A percentile compares a stretch with the other conserved stretches of the same genome.
Evolutionary conservation across 2,113 vertebrate species (phyloP).

Genomic region (Plecotus auritus): DNA sequence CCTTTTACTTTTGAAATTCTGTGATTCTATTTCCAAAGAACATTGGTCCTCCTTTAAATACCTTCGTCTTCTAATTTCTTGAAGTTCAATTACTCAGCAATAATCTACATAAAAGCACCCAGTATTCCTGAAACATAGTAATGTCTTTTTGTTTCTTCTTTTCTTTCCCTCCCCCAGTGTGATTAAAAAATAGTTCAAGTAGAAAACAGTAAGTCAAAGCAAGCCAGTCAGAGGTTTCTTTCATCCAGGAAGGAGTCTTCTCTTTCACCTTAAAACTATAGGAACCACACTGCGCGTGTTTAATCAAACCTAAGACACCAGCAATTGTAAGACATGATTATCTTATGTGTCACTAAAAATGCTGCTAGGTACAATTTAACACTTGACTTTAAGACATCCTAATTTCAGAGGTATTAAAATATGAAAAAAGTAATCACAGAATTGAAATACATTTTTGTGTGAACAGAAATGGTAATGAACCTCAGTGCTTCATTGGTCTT

Average conservation of each 20-base stretch:
- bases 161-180: background rate
- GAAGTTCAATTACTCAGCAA: background rate
- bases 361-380: background rate
- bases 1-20: background rate
- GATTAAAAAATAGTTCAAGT: background rate
- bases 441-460: background rate
- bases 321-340: background rate
- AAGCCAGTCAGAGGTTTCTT: background rate
- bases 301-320: background rate
- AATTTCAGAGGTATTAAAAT: conserved; percentile 1
- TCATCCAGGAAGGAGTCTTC: background rate
- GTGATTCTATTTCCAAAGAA: background rate
- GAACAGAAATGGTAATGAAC: background rate
- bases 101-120: background rate
- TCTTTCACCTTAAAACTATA: background rate
- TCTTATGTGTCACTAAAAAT: background rate
- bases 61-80: background rate
- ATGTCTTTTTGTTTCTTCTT: background rate
- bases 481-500: background rate
- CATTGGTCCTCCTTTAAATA: background rate
- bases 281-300: background rate
- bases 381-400: background rate
- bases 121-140: background rate
- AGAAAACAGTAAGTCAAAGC: background rate
- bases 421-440: background rate